Evolutionary conservation across 1,140 invertebrate species (phyloP), one percentile per base, ranked within the genome.

Genomic region (Drosophila santomea): DNA sequence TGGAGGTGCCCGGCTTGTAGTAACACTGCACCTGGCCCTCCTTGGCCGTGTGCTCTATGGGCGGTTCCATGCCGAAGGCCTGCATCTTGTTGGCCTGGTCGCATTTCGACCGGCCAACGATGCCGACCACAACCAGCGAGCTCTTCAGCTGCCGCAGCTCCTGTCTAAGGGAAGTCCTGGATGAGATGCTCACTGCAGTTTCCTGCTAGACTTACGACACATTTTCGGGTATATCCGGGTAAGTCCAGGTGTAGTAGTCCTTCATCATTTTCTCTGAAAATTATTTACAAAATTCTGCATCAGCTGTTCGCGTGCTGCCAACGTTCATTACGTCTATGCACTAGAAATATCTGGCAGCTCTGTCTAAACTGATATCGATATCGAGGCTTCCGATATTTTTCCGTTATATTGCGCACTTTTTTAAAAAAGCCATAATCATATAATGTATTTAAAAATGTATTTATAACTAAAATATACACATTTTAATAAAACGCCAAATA

Each of bases 41-140:
- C 2, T 0, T 14, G 0, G 66, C 72, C 0, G 14, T 7, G 43
- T 68, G 75, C 11, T 60, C 58, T 28, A 45, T 14, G 8, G 51
- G 38, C 14, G 74, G 63, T 32, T 79, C 61, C 91, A 92, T 75
- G 17, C 67, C 75, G 12, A 92, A 90, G 2, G 76, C 85, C 3
- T 58, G 54, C 91, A 92, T 91, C 63, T 92, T 92, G 57, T 92
- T 92, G 15, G 91, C 90, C 25, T 78, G 71, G 1, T 55, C 23
- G 25, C 78, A 75, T 11, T 75, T 69, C 0, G 91, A 92, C 15
- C 91, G 90, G 3, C 92, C 92, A 15, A 92, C 80, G 12, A 92
- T 61, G 15, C 91, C 92, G 14, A 92, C 90, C 20, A 92, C 58
- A 6, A 92, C 85, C 4, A 92, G 48, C 1, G 74, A 59, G 2